A percentile compares a stretch with the other conserved stretches of the same genome.
These are phyloP conservation scores for Cyclargus thomasi DNA, from an alignment of 1,140 invertebrate species.

Conservation along the genomic window DNA sequence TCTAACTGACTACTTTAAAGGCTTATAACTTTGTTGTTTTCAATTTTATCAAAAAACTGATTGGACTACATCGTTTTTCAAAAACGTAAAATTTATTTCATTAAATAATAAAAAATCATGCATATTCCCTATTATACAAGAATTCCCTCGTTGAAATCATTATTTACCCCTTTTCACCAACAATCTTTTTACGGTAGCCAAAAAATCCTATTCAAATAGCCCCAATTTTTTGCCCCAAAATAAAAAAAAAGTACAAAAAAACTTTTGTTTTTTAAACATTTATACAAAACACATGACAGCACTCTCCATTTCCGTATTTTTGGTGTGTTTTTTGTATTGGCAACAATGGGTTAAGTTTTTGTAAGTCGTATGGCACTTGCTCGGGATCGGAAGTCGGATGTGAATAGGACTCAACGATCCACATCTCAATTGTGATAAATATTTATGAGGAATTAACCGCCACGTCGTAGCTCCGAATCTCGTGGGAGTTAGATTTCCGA, in stretches of 20 bases:
- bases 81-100: no score
- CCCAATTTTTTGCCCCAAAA: neutral
- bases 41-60: no score
- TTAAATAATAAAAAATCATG: no score
- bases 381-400: neutral
- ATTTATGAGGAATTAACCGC: slow-evolving; percentile 1
- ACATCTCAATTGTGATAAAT: slow-evolving; percentile 1
- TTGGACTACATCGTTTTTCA: no score
- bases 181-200: slow-evolving; percentile 2
- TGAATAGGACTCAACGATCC: neutral
- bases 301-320: slow-evolving; percentile 6
- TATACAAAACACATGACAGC: slow-evolving; percentile 11
- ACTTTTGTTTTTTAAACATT: slow-evolving; percentile 2
- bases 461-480: neutral
- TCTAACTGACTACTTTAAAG: no score
- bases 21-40: no score
- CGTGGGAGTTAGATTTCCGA: neutral
- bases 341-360: slow-evolving; percentile 11
- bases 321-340: neutral
- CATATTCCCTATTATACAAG: no score
- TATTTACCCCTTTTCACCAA: neutral
- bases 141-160: neutral
- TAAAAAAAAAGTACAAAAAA: neutral
- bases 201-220: slow-evolving; percentile 11
- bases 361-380: neutral